A percentile compares a stretch with the other conserved stretches of the same genome.
These are phyloP conservation scores for Anser brachyrhynchus DNA, from an alignment of 2,113 vertebrate species.

Conservation along the genomic window DNA sequence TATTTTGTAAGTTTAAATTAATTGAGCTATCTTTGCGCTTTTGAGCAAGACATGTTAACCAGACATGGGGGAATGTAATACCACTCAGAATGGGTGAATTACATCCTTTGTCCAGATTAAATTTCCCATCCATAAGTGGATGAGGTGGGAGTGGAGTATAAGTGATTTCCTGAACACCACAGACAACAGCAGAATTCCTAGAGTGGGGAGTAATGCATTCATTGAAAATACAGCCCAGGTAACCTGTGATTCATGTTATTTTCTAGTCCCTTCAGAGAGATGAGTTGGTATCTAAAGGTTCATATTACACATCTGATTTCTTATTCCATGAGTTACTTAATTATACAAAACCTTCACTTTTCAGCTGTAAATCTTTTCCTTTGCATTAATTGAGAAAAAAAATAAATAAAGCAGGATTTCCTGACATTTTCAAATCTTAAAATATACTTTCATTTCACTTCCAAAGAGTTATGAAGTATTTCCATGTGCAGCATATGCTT, in stretches of 20 bases:
- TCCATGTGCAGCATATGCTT: slow-evolving; percentile 28
- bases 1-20: background rate
- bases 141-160: background rate
- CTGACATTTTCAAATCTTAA: slow-evolving; percentile 51
- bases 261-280: background rate
- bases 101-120: background rate
- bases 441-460: slow-evolving; percentile 26
- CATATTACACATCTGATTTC: background rate
- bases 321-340: background rate
- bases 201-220: background rate
- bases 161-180: background rate
- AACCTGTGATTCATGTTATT: background rate
- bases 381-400: background rate
- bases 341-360: background rate
- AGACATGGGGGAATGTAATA: background rate
- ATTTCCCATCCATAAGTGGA: background rate
- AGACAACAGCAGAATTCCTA: background rate
- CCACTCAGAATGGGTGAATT: background rate
- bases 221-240: background rate
- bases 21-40: background rate
- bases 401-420: slow-evolving; percentile 4
- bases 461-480: slow-evolving; percentile 15
- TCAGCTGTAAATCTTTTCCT: background rate
- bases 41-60: background rate
- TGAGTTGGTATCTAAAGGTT: background rate